A percentile compares a stretch with the other conserved stretches of the same genome.
phyloP scores from a whole-genome alignment of 2,113 vertebrate species.

The Cyprinodon variegatus region DNA sequence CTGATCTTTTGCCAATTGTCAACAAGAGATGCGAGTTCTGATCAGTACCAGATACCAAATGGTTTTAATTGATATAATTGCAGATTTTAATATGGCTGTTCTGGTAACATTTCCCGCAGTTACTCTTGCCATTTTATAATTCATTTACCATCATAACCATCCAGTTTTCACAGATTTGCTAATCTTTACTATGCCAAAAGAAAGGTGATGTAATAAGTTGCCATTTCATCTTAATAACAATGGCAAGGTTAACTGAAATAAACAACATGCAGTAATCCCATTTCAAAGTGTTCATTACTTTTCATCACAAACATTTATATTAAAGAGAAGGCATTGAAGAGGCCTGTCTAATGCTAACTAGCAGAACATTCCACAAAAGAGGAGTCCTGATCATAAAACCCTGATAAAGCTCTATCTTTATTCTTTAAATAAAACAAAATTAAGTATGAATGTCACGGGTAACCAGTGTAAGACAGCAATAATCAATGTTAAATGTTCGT shows the following conservation, averaged over 20 bases:
- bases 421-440: too few relatives aligned
- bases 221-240: neutral
- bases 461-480: too few relatives aligned
- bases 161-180: neutral
- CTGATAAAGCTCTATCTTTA: too few relatives aligned
- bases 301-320: too few relatives aligned
- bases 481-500: too few relatives aligned
- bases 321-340: too few relatives aligned
- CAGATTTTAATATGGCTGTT: neutral
- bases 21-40: conserved; percentile 24
- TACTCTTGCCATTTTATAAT: neutral
- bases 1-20: conserved; percentile 3
- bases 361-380: too few relatives aligned
- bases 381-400: too few relatives aligned
- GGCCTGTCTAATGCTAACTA: too few relatives aligned
- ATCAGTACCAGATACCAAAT: neutral
- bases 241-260: neutral
- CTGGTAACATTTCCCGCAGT: neutral
- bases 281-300: neutral
- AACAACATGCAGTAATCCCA: neutral
- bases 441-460: too few relatives aligned
- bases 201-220: neutral
- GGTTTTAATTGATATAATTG: neutral
- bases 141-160: too few relatives aligned
- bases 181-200: neutral